These are phyloP conservation scores for Graptemys geographica DNA, from an alignment of 2,797 vertebrate species.

Conservation along the genomic window DNA sequence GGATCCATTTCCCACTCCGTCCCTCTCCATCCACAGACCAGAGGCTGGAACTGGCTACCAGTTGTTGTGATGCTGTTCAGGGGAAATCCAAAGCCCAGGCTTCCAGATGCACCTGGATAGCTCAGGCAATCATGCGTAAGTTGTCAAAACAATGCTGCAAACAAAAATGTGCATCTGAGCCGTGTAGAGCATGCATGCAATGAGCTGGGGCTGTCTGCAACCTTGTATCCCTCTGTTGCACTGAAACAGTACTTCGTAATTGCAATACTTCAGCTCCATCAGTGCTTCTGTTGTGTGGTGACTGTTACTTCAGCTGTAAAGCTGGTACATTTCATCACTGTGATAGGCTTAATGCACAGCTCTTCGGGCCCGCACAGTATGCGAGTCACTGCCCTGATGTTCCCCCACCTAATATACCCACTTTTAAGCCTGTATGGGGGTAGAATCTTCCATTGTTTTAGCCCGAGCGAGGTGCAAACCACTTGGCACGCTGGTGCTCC, in stretches of 20 bases:
- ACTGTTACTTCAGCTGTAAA: background rate
- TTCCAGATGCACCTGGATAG: background rate
- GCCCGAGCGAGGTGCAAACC: constrained; percentile 1
- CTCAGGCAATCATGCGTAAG: background rate
- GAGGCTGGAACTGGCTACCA: background rate
- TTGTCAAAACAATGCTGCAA: background rate
- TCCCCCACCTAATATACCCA: background rate
- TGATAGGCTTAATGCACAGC: background rate
- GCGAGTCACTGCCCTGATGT: background rate
- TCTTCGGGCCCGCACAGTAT: background rate
- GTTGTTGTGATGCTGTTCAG: background rate
- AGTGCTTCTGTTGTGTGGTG: background rate
- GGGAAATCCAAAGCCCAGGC: background rate
- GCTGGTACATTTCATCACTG: background rate
- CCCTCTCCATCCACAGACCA: background rate
- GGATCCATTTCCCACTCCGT: background rate
- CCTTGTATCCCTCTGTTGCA: background rate
- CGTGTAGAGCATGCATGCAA: background rate
- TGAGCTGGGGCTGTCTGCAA: background rate
- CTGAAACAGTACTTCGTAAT: background rate
- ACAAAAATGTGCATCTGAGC: background rate
- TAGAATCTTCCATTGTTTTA: background rate
- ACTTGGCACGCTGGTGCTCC: constrained; percentile 1
- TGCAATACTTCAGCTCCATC: background rate
- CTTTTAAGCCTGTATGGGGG: background rate